Percentiles rank a stretch among this genome's conserved stretches.
phyloP scores from a whole-genome alignment of 2,797 vertebrate genomes.

The Otus scops region DNA sequence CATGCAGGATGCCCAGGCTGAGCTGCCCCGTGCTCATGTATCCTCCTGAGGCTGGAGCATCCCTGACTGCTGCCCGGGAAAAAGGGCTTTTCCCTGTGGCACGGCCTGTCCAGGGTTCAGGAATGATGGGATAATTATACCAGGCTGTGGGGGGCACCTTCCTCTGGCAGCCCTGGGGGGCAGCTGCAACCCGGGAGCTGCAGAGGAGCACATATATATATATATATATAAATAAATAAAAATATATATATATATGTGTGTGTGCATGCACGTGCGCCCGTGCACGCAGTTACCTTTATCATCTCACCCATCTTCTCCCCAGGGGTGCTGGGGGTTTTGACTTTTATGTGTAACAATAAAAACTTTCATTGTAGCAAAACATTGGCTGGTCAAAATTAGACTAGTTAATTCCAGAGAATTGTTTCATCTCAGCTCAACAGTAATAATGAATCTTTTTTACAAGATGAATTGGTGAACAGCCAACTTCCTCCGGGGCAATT shows the following conservation, averaged over 20 bases:
- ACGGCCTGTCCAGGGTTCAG: accelerated
- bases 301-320: conserved; percentile 23
- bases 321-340: conserved; percentile 22
- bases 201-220: not conserved
- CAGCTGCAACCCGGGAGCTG: not conserved
- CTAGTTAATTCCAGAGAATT: conserved; percentile 73
- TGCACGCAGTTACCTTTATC: conserved; percentile 9
- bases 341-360: conserved; percentile 72
- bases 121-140: accelerated
- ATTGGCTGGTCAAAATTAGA: conserved; percentile 55
- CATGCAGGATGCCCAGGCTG: accelerated
- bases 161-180: no score
- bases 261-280: not conserved
- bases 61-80: not conserved
- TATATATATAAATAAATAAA: no score
- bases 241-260: no score
- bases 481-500: conserved; percentile 63
- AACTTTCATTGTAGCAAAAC: conserved; percentile 70
- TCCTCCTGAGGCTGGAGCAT: not conserved
- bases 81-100: not conserved
- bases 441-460: conserved; percentile 60
- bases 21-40: not conserved
- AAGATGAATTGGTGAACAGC: conserved; percentile 68
- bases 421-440: conserved; percentile 73
- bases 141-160: accelerated